These are phyloP conservation scores for Euborellia annulipes DNA, from an alignment of 1,140 invertebrate genomes.

Conservation along the genomic window DNA sequence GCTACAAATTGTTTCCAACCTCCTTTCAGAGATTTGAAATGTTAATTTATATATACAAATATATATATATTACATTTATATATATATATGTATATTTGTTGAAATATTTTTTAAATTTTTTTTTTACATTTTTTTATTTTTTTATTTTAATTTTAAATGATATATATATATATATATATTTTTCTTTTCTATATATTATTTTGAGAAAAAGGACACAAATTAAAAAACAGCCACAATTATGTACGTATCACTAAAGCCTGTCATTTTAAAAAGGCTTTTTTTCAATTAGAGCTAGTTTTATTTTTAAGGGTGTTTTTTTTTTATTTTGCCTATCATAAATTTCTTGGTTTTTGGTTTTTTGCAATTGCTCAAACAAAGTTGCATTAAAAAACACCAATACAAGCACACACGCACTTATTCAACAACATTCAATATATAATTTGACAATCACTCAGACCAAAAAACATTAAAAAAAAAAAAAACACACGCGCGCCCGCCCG, in stretches of 20 bases:
- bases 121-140: too few relatives aligned
- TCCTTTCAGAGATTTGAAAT: neutral
- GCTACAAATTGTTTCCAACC: constrained; percentile 5
- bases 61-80: constrained; percentile 4
- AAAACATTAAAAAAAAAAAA: too few relatives aligned
- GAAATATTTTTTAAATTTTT: too few relatives aligned
- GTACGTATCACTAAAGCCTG: constrained; percentile 8
- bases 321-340: too few relatives aligned
- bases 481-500: too few relatives aligned
- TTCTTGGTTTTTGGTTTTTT: too few relatives aligned
- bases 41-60: constrained; percentile 7
- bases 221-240: constrained; percentile 10
- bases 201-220: neutral
- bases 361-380: too few relatives aligned
- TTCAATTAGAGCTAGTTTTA: constrained; percentile 10
- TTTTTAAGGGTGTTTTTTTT: neutral
- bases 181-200: constrained; percentile 2
- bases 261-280: neutral
- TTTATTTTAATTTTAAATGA: neutral
- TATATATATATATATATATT: constrained; percentile 10
- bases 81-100: too few relatives aligned
- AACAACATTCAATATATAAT: too few relatives aligned
- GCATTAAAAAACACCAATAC: too few relatives aligned
- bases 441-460: too few relatives aligned
- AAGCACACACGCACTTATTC: too few relatives aligned